Base-by-base conservation (phyloP, 2,113 vertebrate species). In the Speoplatyrhinus poulsoni region DNA sequence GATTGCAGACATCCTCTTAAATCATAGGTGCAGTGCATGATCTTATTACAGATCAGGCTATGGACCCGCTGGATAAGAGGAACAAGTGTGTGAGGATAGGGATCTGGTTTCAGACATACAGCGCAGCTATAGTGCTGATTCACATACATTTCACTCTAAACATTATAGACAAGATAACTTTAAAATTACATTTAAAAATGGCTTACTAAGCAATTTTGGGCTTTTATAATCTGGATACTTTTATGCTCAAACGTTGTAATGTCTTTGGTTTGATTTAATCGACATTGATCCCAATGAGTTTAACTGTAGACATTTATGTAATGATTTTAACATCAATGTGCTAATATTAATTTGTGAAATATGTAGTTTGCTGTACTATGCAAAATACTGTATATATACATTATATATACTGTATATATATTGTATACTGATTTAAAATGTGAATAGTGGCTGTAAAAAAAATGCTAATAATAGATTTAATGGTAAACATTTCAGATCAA, bases 91-190 rank as follows among this genome's bases (percentile, higher is more conserved):
- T 77, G 77, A 80, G 72, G 72, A 80, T 17, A 33, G 12, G 69
- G 68, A 70, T 89, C 84, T 82, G 83, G 80, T 90, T 89, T 89
- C 85, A 85, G 67, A 62, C 75, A 65, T 60, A 80, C 79, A 84
- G 80, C 79, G 72, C 56, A 16, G 69, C 73, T 52, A 85, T 76
- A 76, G 61, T 87, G 86, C 83, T 91, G 80, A 89, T 88, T 86
- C 82, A 79, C 67, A 72, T 41, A 62, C 61, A 80, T 77, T 79
- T 73, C 74, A 73, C 74, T 55, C 46, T 19, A 69, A 68, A 76
- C 17, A 59, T 1, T 12, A 36, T 13, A 67, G 77, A 36, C 61
- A n/a, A 65, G n/a, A 48, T 50, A 73, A 41, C 36, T 7, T 41
- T 41, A 6, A 41, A 41, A 41, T 41, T 41, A 6, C 36, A 41